Base-by-base conservation (phyloP, 2,888 invertebrate genomes). In the Tridacna crocea region DNA sequence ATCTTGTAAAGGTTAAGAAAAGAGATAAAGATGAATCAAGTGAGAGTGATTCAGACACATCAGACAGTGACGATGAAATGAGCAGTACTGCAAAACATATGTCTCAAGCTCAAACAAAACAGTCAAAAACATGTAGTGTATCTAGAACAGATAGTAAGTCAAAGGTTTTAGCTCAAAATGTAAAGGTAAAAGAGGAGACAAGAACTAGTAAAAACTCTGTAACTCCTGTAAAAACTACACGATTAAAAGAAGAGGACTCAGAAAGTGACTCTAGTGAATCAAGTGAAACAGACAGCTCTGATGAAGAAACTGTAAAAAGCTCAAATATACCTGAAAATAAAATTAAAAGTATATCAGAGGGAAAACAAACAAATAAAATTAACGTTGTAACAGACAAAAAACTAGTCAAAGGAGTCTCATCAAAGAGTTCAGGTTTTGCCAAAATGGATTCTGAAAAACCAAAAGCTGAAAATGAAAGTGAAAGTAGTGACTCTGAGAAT, bases 401-500 rank as follows among this genome's bases (percentile, higher is more conserved):
- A 36, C 8, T 36, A 36, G 36, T 36, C 3, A 36, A 36, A 36
- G 36, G 36, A 36, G 36, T 2, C 36, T 4, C 36, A 36, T 36
- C 36, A 36, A 36, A 2, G 2, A 36, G 8, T 36, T 36, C 36
- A 36, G 36, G 36, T 36, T 2, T 36, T 8, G 2, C 36, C 36
- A 36, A 36, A 36, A 36, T 36, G 36, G 8, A 36, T 36, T 36
- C 36, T 36, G 36, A 36, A 36, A 36, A 36, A 36, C 36, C 36
- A 36, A n/a, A n/a, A 1, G 84, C 87, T 48, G 91, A 90, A 0
- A 91, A 91, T 63, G 91, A 91, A 58, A 90, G 95, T 93, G 91
- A 93, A 77, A 94, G 94, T 76, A 72, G 79, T 72, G 94, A 92
- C 27, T 95, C 95, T 72, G 84, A 86, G 4, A 73, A 73, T 47